phyloP scores from a whole-genome alignment of 2,113 vertebrate species.

The Acrocephalus arundinaceus region DNA sequence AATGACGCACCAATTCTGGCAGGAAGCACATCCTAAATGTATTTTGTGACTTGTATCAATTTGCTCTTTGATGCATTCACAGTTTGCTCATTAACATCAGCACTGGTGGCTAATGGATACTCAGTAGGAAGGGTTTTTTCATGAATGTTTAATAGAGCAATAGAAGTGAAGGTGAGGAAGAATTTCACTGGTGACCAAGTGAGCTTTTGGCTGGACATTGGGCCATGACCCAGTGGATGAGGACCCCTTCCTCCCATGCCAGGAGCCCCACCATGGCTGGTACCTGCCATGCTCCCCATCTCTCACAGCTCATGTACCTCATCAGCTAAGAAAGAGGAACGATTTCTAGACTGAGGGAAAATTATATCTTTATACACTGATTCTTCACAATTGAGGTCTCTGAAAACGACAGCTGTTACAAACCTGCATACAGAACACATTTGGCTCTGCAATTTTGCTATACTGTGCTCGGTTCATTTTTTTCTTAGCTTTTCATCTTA shows the following conservation, averaged over 20 bases:
- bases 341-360: not conserved
- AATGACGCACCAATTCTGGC: slow-evolving; percentile 69
- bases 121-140: slow-evolving; percentile 70
- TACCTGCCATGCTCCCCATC: accelerated
- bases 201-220: accelerated
- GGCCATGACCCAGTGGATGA: not conserved
- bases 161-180: slow-evolving; percentile 60
- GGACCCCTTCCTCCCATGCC: accelerated
- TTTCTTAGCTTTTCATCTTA: not conserved
- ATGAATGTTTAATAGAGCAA: slow-evolving; percentile 79
- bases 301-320: accelerated
- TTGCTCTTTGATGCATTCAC: slow-evolving; percentile 60
- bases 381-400: not conserved
- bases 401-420: not conserved
- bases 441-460: not conserved
- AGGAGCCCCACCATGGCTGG: accelerated
- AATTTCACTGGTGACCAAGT: not conserved
- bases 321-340: not conserved
- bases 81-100: slow-evolving; percentile 74
- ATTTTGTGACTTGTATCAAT: slow-evolving; percentile 79
- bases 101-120: slow-evolving; percentile 74
- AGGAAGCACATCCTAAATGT: slow-evolving; percentile 72
- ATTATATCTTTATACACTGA: not conserved
- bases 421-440: not conserved
- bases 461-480: not conserved